phyloP scores from a whole-genome alignment of 1,140 invertebrate species.

The Drosophila ercepeae region DNA sequence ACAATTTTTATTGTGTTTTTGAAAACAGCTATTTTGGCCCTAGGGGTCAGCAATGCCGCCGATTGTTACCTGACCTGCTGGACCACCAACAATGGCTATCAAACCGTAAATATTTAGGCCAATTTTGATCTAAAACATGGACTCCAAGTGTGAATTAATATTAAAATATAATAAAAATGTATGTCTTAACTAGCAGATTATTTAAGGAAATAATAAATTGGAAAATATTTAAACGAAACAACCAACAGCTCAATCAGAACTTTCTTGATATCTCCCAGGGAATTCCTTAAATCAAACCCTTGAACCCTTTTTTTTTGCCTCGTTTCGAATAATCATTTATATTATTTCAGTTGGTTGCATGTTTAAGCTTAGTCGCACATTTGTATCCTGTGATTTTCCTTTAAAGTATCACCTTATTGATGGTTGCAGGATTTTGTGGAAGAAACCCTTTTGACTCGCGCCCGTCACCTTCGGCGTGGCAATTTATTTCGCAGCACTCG shows the following conservation, averaged over 20 bases:
- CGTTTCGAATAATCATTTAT: conserved; percentile 12
- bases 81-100: background rate
- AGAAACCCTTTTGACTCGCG: conserved; percentile 36
- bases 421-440: background rate
- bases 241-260: background rate
- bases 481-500: conserved; percentile 77
- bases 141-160: too few relatives aligned
- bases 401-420: conserved; percentile 33
- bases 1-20: background rate
- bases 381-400: conserved; percentile 8
- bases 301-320: background rate
- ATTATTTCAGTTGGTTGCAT: conserved; percentile 18
- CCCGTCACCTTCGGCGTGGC: conserved; percentile 51
- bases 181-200: background rate
- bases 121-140: too few relatives aligned
- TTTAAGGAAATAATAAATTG: background rate
- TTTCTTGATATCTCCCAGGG: background rate
- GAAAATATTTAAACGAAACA: background rate
- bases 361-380: conserved; percentile 33
- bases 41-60: background rate
- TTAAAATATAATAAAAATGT: background rate
- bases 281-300: background rate
- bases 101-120: too few relatives aligned
- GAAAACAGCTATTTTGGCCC: background rate
- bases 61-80: background rate